phyloP scores from a whole-genome alignment of 2,113 vertebrate species.

The Falcunculus frontatus region DNA sequence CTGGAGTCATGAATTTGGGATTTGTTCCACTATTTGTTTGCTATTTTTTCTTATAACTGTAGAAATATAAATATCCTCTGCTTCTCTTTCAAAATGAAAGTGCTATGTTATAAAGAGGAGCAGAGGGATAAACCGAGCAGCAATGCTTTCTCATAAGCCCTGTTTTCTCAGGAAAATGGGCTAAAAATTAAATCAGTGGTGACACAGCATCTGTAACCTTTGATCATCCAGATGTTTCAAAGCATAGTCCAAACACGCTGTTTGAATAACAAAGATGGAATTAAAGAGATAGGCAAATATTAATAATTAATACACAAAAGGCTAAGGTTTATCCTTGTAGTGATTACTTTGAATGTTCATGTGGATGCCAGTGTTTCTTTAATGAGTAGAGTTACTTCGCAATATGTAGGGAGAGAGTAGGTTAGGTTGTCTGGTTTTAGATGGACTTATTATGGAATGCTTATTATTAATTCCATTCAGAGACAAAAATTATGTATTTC shows the following conservation, averaged over 20 bases:
- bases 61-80: background rate
- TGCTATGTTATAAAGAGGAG: background rate
- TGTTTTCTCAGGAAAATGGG: background rate
- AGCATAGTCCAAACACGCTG: background rate
- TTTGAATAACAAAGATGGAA: background rate
- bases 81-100: background rate
- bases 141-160: background rate
- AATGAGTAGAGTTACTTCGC: background rate
- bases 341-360: background rate
- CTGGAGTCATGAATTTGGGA: background rate
- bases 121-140: background rate
- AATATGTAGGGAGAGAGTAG: background rate
- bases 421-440: background rate
- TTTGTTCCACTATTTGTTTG: background rate
- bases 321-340: background rate
- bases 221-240: background rate
- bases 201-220: background rate
- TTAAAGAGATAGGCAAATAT: background rate
- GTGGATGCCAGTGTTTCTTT: background rate
- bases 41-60: background rate
- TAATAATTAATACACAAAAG: background rate
- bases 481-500: background rate
- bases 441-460: background rate
- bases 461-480: conserved; percentile 15
- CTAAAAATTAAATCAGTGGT: background rate